A percentile compares a stretch with the other conserved stretches of the same genome.
phyloP scores from a whole-genome alignment of 2,113 vertebrate species.

The Corvus cornix region DNA sequence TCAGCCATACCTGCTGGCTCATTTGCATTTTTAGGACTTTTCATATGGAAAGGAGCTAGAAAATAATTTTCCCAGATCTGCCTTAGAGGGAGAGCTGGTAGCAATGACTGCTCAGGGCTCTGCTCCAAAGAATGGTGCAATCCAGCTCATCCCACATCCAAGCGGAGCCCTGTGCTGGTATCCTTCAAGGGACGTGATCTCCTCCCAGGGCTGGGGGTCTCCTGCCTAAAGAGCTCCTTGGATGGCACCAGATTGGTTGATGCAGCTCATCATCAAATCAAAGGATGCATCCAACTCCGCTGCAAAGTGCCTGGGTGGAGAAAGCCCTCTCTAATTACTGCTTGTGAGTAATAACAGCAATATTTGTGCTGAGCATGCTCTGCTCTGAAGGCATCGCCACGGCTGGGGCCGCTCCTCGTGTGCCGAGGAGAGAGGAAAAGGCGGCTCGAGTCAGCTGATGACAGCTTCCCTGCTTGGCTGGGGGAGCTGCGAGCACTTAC shows the following conservation, averaged over 20 bases:
- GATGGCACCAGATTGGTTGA: neutral
- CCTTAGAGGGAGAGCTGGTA: neutral
- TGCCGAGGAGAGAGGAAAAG: accelerated
- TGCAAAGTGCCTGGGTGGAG: neutral
- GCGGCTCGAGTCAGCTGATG: accelerated
- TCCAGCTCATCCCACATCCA: neutral
- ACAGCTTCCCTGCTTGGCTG: neutral
- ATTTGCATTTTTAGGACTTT: neutral
- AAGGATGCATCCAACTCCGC: neutral
- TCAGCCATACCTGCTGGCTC: neutral
- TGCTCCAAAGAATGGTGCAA: neutral
- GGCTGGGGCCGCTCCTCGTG: accelerated
- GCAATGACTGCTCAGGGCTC: neutral
- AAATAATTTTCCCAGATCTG: neutral
- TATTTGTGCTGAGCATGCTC: neutral
- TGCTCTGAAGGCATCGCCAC: accelerated
- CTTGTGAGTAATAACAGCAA: neutral
- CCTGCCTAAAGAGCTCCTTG: neutral
- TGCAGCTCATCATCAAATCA: neutral
- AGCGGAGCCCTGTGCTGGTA: neutral
- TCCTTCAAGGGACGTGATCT: accelerated
- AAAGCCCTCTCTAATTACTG: neutral
- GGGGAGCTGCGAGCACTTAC: neutral
- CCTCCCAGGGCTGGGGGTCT: neutral
- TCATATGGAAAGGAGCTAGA: neutral